Percentiles rank a stretch among this genome's conserved stretches.
phyloP scores from a whole-genome alignment of 2,113 vertebrate genomes.

The Carlito syrichta region DNA sequence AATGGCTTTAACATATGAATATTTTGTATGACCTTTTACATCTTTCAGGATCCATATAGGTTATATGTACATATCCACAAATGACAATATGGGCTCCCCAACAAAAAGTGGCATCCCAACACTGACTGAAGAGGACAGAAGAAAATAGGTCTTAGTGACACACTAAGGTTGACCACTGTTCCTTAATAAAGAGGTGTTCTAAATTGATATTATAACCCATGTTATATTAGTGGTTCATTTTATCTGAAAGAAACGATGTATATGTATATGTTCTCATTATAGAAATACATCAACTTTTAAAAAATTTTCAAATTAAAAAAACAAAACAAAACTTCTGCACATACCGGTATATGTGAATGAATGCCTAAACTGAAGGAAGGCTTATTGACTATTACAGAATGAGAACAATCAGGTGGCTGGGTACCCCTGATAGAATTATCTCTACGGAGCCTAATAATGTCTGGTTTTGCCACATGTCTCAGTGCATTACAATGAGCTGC shows the following conservation, averaged over 20 bases:
- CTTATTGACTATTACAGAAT: not conserved
- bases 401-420: not conserved
- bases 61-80: not conserved
- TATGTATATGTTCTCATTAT: not conserved
- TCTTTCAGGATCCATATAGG: not conserved
- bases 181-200: not conserved
- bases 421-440: not conserved
- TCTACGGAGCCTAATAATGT: not conserved
- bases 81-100: not conserved
- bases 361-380: not conserved
- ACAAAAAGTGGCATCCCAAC: not conserved
- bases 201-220: not conserved
- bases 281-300: not conserved
- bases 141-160: not conserved
- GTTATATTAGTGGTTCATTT: not conserved
- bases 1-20: not conserved
- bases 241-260: not conserved
- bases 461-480: not conserved
- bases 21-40: not conserved
- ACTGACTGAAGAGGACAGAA: not conserved
- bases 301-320: constrained; percentile 9
- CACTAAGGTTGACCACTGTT: not conserved
- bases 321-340: not conserved
- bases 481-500: not conserved
- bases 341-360: not conserved